Evolutionary conservation across 2,797 vertebrate species (phyloP).

Genomic region (Phyllotis vaccarum): DNA sequence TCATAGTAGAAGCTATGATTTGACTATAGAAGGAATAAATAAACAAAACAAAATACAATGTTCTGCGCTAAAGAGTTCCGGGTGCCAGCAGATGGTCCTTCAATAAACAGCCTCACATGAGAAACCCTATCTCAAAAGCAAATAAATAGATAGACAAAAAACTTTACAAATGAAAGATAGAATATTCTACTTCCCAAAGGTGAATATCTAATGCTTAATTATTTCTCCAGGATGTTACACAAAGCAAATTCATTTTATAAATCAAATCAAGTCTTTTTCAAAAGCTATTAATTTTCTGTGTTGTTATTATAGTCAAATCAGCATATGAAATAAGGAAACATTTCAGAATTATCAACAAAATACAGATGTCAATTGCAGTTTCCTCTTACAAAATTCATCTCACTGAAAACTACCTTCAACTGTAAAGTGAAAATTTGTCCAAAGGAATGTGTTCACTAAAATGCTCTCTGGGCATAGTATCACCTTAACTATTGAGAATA

Average conservation of each 20-base stretch:
- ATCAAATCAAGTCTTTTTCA: constrained; percentile 45
- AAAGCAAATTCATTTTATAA: constrained; percentile 43
- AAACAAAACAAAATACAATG: constrained; percentile 6
- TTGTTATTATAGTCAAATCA: neutral
- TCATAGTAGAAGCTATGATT: neutral
- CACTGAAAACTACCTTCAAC: neutral
- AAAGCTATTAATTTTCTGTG: neutral
- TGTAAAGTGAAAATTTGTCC: neutral
- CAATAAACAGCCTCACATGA: neutral
- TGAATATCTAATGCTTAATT: neutral
- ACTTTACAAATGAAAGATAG: neutral
- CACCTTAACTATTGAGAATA: neutral
- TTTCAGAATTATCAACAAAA: constrained; percentile 28
- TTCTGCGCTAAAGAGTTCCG: neutral
- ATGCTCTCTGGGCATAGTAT: neutral
- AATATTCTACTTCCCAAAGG: neutral
- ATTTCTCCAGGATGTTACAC: neutral
- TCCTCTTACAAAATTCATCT: neutral
- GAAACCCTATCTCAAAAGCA: neutral
- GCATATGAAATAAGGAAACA: constrained; percentile 5
- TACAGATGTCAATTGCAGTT: neutral
- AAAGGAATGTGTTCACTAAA: neutral
- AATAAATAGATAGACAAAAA: neutral
- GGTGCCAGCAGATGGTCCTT: neutral
- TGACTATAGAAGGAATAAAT: constrained; percentile 16